These are phyloP conservation scores for Otus sunia DNA, from an alignment of 2,113 vertebrate genomes.

Conservation along the genomic window DNA sequence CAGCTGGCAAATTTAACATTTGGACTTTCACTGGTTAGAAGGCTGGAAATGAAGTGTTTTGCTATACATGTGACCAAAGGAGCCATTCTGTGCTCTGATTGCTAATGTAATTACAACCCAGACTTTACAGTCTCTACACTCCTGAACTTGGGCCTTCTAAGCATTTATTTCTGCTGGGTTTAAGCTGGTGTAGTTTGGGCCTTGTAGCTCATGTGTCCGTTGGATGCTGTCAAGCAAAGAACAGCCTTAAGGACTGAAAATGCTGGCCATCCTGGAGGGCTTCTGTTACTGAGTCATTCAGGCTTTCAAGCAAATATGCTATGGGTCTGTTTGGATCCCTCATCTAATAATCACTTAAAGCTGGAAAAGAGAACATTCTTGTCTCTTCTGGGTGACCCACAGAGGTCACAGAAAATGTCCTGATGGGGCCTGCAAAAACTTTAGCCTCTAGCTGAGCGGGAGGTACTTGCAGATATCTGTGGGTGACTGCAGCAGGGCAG, in stretches of 20 bases:
- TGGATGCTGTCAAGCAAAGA: neutral
- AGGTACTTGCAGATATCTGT: accelerated
- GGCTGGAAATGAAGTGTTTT: neutral
- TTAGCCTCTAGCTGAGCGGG: neutral
- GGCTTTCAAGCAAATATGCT: neutral
- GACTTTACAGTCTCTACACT: neutral
- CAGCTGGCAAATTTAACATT: neutral
- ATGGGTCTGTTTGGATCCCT: neutral
- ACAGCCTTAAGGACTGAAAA: neutral
- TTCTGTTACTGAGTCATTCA: neutral
- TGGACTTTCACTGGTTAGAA: neutral
- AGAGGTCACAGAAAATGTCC: neutral
- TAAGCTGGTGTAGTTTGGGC: neutral
- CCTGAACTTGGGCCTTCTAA: neutral
- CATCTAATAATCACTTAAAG: neutral
- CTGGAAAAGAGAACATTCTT: neutral
- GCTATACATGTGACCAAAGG: neutral
- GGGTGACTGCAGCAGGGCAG: neutral
- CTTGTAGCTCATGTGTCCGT: neutral
- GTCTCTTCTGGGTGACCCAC: neutral
- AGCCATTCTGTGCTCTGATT: neutral
- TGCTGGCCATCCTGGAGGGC: neutral
- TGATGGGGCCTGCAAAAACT: neutral
- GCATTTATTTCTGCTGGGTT: neutral
- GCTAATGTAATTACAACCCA: neutral